Percentiles rank a stretch among this genome's conserved stretches.
Evolutionary conservation across 2,797 vertebrate species (phyloP).

Genomic region (Pangasius macronema): DNA sequence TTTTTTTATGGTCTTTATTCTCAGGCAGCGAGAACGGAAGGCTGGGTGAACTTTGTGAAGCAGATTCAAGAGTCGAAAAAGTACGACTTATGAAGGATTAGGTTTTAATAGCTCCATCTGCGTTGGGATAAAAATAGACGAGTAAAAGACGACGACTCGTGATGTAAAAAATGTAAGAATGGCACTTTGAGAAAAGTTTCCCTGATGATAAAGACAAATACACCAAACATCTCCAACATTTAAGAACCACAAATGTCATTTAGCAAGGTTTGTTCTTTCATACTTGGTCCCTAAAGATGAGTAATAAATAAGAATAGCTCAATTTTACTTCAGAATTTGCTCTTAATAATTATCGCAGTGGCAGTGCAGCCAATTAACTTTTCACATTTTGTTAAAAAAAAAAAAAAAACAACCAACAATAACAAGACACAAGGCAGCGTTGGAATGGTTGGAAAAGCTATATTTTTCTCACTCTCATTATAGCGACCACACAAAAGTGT

Average conservation of each 20-base stretch:
- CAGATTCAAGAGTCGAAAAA: not conserved
- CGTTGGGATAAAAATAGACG: conserved; percentile 4
- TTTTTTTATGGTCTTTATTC: not conserved
- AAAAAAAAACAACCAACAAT: not conserved
- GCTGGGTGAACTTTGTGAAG: not conserved
- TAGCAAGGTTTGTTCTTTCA: conserved; percentile 21
- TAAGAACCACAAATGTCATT: conserved; percentile 24
- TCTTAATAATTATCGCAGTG: not conserved
- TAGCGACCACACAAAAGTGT: not conserved
- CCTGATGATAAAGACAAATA: not conserved
- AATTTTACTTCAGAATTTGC: not conserved
- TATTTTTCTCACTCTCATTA: conserved; percentile 9
- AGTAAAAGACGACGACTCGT: not conserved
- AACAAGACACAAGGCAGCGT: not conserved
- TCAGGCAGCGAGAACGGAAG: not conserved
- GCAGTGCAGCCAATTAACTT: conserved; percentile 10
- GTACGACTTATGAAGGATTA: conserved; percentile 5
- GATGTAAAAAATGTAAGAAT: not conserved
- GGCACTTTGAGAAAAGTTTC: not conserved
- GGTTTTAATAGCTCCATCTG: conserved; percentile 32
- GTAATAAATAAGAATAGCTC: conserved; percentile 24
- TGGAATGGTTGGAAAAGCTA: not conserved
- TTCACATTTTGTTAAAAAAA: not conserved
- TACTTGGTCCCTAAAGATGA: not conserved
- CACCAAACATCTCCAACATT: not conserved